phyloP scores from a whole-genome alignment of 2,888 invertebrate genomes.

The Diaprepes abbreviatus region DNA sequence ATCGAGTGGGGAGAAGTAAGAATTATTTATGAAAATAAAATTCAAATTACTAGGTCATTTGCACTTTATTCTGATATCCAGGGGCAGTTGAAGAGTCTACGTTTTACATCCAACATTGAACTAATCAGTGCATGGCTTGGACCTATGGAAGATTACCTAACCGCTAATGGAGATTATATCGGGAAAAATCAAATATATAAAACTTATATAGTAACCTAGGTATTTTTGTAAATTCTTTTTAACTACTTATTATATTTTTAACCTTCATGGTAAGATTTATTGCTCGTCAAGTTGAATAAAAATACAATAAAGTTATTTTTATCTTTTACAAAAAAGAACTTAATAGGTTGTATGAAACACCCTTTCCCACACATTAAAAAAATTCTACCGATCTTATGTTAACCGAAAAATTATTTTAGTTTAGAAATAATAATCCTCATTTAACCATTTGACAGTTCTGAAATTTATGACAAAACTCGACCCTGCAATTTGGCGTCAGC shows the following conservation, averaged over 20 bases:
- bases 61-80: no score
- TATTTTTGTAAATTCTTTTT: not conserved
- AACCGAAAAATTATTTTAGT: slow-evolving; percentile 26
- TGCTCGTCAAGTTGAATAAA: not conserved
- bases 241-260: not conserved
- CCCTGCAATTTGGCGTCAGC: slow-evolving; percentile 48
- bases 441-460: slow-evolving; percentile 43
- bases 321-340: not conserved
- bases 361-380: slow-evolving; percentile 43
- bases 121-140: no score
- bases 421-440: slow-evolving; percentile 39
- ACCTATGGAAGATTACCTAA: no score
- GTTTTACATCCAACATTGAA: no score
- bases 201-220: no score
- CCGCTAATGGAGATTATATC: no score
- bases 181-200: no score
- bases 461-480: slow-evolving; percentile 45
- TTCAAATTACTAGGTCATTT: no score
- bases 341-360: slow-evolving; percentile 25
- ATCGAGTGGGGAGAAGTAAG: no score
- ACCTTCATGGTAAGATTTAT: not conserved
- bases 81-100: no score
- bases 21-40: no score
- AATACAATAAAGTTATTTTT: slow-evolving; percentile 25
- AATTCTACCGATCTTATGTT: slow-evolving; percentile 4